Conservation (phyloP, 2,113 vertebrate genomes). For the Brachypteracias leptosomus region DNA sequence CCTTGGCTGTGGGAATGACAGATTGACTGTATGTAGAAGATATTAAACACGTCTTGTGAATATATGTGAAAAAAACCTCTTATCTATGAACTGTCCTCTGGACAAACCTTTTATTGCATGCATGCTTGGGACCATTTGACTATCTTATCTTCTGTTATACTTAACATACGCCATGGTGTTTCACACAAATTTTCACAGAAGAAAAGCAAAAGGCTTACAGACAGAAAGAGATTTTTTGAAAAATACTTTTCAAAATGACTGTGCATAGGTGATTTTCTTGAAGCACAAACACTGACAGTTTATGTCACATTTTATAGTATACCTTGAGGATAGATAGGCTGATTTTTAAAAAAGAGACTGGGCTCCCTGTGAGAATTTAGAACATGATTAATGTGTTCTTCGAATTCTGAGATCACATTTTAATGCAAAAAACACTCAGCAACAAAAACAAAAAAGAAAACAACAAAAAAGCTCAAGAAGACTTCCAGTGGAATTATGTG, state of each 20-base stretch:
- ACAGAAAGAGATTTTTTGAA: not conserved
- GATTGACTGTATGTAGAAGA: accelerated
- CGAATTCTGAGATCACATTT: not conserved
- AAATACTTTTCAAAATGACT: not conserved
- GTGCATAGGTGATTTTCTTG: not conserved
- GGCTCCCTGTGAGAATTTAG: not conserved
- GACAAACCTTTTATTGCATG: not conserved
- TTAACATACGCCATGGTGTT: not conserved
- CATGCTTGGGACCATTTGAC: not conserved
- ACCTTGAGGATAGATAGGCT: not conserved
- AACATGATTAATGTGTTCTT: not conserved
- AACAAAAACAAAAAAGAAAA: not conserved
- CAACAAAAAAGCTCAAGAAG: not conserved
- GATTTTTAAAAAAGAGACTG: not conserved
- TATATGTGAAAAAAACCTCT: not conserved
- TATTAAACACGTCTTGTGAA: not conserved
- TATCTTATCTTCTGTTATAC: not conserved
- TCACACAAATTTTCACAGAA: not conserved
- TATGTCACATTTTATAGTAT: not conserved
- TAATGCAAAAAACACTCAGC: not conserved
- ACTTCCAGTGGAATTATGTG: not conserved
- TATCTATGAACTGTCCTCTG: not conserved
- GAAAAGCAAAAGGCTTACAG: not conserved
- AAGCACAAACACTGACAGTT: not conserved
- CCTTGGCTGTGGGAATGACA: not conserved